Evolutionary conservation across 2,797 vertebrate genomes (phyloP).

Genomic region (Microchirus variegatus): DNA sequence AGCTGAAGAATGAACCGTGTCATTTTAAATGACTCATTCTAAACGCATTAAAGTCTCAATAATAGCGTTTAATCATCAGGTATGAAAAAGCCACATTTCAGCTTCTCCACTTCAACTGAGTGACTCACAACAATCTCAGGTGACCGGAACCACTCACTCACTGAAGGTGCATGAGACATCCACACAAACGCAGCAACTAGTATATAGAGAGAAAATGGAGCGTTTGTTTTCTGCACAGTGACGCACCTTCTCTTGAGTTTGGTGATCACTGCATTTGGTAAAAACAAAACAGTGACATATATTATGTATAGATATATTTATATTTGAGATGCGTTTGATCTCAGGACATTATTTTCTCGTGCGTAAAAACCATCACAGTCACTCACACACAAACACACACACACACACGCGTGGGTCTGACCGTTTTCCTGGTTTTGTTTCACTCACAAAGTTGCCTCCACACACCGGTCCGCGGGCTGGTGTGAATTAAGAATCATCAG

Average conservation of each 20-base stretch:
- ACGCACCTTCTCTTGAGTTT: no score
- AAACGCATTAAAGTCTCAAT: slow-evolving; percentile 63
- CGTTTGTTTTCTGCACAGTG: no score
- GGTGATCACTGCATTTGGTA: no score
- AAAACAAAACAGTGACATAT: no score
- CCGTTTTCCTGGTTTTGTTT: background rate
- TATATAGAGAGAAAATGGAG: no score
- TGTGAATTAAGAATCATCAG: slow-evolving; percentile 58
- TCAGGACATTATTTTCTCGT: background rate
- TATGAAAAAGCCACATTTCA: slow-evolving; percentile 32
- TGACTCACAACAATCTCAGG: slow-evolving; percentile 36
- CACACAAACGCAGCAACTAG: background rate
- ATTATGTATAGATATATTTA: background rate
- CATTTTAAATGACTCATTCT: slow-evolving; percentile 68
- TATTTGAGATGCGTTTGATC: background rate
- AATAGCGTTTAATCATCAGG: slow-evolving; percentile 54
- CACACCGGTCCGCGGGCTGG: slow-evolving; percentile 51
- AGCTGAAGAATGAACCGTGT: slow-evolving; percentile 68
- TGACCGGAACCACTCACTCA: slow-evolving; percentile 22
- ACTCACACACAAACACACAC: no score
- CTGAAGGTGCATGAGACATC: background rate
- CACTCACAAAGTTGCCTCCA: slow-evolving; percentile 26
- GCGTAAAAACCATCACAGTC: slow-evolving; percentile 13
- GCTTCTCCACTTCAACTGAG: background rate
- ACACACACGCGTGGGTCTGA: background rate